Base-by-base conservation (phyloP, 2,888 invertebrate species). In the Psylliodes chrysocephalus region DNA sequence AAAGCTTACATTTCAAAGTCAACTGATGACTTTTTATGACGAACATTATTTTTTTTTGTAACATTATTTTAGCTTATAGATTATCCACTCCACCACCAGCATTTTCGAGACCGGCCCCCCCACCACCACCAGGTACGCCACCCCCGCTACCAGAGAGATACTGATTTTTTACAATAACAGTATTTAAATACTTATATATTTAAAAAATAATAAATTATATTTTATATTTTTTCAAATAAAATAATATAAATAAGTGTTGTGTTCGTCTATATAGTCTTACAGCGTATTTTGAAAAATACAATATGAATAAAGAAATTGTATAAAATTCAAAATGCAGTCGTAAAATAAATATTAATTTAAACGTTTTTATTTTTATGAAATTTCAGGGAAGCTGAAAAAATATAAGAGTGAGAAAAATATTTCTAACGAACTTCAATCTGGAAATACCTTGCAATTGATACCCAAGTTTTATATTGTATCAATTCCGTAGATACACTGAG, bases 101-200 rank as follows among this genome's bases (percentile, higher is more conserved):
- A 25, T 67, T 63, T n/a, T 51, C 70, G 17, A 67, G 74, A 18
- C 73, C 73, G 1, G 74, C 74, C 3, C 74, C 74, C 17, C 74
- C 73, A n/a, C 73, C 72, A 7, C 74, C 74, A 3, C 71, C 71
- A 73, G 73, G 73, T 73, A 73, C 67, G 67, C 61, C 66, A 1
- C 70, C 66, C 7, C 63, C 67, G 19, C 44, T 70, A 15, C 68
- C 70, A 35, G 68, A 70, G 25, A 60, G 68, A 59, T 59, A 54
- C 40, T 60, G 22, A 60, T 18, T 10, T n/a, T 12, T 22, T 25
- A 14, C 15, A 55, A 14, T 42, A 49, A 14, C 17, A 42, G 6
- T 56, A 22, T 28, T 49, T 38, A 38, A 35, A 25, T 57, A 47
- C 6, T 3, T 19, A 49, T 46, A n/a, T 12, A n/a, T 47, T 25